These are phyloP conservation scores for Danionella dracula DNA, from an alignment of 2,797 vertebrate species.

Conservation along the genomic window DNA sequence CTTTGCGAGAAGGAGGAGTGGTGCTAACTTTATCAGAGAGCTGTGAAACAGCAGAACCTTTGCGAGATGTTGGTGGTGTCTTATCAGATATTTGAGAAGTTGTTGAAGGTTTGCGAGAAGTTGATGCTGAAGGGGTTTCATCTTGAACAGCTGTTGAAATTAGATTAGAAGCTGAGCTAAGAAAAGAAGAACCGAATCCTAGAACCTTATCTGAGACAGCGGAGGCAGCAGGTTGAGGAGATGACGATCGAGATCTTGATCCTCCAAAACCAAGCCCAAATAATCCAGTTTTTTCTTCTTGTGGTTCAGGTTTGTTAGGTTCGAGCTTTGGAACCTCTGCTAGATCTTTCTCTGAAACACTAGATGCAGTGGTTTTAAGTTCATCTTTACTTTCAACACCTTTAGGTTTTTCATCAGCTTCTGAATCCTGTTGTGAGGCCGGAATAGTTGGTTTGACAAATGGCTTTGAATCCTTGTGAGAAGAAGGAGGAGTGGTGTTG, in stretches of 20 bases:
- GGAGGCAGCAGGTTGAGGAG: constrained; percentile 71
- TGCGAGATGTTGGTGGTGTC: constrained; percentile 51
- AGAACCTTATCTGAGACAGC: constrained; percentile 81
- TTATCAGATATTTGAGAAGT: constrained; percentile 50
- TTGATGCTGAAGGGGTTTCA: constrained; percentile 63
- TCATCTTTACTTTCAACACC: neutral
- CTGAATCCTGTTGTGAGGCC: constrained; percentile 31
- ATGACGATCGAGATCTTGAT: constrained; percentile 66
- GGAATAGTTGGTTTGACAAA: constrained; percentile 52
- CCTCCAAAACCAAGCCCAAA: constrained; percentile 67
- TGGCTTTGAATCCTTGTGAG: constrained; percentile 20
- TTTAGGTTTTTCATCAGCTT: constrained; percentile 25
- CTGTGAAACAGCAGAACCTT: constrained; percentile 53
- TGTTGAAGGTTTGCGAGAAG: constrained; percentile 62
- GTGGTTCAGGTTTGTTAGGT: constrained; percentile 50
- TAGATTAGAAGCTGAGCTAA: constrained; percentile 79
- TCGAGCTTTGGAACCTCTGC: neutral
- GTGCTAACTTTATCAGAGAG: constrained; percentile 35
- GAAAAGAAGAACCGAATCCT: constrained; percentile 86
- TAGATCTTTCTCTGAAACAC: too few relatives aligned
- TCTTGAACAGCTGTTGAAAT: constrained; percentile 75
- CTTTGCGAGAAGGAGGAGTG: constrained; percentile 68
- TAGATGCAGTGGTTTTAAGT: constrained; percentile 1
- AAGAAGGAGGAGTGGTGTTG: constrained; percentile 71
- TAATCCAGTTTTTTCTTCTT: constrained; percentile 62